Evolutionary conservation across 2,113 vertebrate genomes (phyloP), one percentile per base, ranked within the genome.

Genomic region (Planiliza haematocheilus): DNA sequence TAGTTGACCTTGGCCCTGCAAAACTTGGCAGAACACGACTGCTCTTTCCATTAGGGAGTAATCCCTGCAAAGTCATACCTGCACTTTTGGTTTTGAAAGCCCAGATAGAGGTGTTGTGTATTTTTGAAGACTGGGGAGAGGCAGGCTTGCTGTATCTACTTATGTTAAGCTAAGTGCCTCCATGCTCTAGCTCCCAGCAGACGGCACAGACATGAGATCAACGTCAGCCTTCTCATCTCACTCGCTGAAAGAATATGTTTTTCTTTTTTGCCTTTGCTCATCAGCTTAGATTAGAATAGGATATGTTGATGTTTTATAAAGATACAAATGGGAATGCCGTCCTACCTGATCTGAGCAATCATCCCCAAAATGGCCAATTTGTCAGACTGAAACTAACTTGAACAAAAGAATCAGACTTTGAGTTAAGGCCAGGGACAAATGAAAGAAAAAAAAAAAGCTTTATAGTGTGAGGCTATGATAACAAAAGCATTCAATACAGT

Each of bases 21-120:
- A 41, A 57, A 18, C 8, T 14, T 30, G n/a, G 36, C 17, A 61
- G 4, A 56, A 49, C 42, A 63, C 65, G 18, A 21, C 42, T 62
- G 39, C 43, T 46, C 11, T 48, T n/a, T 56, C 4, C n/a, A 13
- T 18, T 56, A n/a, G 14, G 37, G 55, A 42, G 48, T 7, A 36
- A 21, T 38, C 8, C 11, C 24, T 24, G 48, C 12, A 16, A 8
- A 37, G 13, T 37, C 37, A 18, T n/a, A 49, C 10, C 10, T 62
- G 16, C 24, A 8, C 24, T 13, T 62, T 46, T 46, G 21, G 14
- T 45, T 30, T 21, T 46, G 16, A 37, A 37, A 42, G 6, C 24
- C 38, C 41, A 30, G 46, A 8, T 10, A 63, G 45, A 42, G 41
- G 12, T 42, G 41, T 41, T 10, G 38, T 41, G 38, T 11, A 11